These are phyloP conservation scores for Mystacornis crossleyi DNA, from an alignment of 2,113 vertebrate genomes.

Conservation along the genomic window DNA sequence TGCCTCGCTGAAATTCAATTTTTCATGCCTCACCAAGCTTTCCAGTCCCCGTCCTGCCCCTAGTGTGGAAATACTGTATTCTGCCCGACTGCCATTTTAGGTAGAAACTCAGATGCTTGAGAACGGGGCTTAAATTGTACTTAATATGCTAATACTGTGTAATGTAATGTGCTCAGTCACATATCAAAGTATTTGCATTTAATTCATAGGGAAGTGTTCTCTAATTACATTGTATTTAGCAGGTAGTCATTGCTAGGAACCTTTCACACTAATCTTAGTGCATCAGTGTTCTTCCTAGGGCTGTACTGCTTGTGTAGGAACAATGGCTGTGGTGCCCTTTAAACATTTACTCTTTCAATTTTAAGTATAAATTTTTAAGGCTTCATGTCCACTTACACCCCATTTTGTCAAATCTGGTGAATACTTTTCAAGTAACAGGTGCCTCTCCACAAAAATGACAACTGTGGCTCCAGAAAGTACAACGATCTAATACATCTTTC, in stretches of 20 bases:
- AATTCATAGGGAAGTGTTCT: background rate
- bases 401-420: background rate
- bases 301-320: background rate
- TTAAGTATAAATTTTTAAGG: background rate
- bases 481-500: background rate
- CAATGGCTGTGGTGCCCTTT: background rate
- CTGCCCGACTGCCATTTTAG: background rate
- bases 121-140: background rate
- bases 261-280: background rate
- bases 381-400: background rate
- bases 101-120: background rate
- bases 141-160: background rate
- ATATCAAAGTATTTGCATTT: conserved; percentile 13
- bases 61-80: background rate
- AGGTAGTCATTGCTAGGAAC: background rate
- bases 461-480: background rate
- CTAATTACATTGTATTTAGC: conserved; percentile 21
- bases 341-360: background rate
- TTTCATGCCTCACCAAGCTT: conserved; percentile 26
- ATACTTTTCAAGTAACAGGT: background rate
- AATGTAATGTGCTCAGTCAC: background rate
- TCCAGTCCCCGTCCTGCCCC: background rate
- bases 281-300: background rate
- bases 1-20: conserved; percentile 31
- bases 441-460: background rate